phyloP scores from a whole-genome alignment of 2,113 vertebrate species.

The Phyllopteryx taeniolatus region DNA sequence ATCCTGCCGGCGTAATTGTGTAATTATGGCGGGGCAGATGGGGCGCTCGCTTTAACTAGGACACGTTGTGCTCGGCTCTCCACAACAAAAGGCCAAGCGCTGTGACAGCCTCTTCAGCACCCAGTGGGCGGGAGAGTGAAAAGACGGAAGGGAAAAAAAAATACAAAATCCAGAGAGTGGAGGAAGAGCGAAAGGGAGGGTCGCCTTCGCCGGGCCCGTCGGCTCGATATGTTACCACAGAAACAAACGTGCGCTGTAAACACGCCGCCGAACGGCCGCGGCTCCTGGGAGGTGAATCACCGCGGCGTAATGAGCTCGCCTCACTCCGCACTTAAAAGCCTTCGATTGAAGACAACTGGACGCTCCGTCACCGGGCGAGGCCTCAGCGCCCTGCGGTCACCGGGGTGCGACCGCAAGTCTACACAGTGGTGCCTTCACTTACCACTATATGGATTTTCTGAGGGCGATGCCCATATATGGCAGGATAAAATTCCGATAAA shows the following conservation, averaged over 20 bases:
- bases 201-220: conserved; percentile 48
- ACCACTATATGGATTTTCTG: too few species aligned
- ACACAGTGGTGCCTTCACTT: background rate
- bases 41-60: conserved; percentile 76
- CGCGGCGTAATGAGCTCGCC: conserved; percentile 67
- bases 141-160: background rate
- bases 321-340: conserved; percentile 66
- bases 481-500: too few species aligned
- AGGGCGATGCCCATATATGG: too few species aligned
- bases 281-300: conserved; percentile 71
- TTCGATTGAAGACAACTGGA: conserved; percentile 71
- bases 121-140: conserved; percentile 69
- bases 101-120: conserved; percentile 73
- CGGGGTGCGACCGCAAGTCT: background rate
- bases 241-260: conserved; percentile 75
- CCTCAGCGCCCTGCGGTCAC: background rate
- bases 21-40: conserved; percentile 76
- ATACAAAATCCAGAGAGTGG: conserved; percentile 57
- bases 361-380: conserved; percentile 55
- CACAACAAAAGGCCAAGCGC: conserved; percentile 73
- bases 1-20: conserved; percentile 75
- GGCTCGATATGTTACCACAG: conserved; percentile 74
- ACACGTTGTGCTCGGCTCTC: conserved; percentile 75
- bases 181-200: conserved; percentile 34
- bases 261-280: conserved; percentile 54